Conservation (phyloP, 2,888 invertebrate species). For the Lasioglossum calceatum region DNA sequence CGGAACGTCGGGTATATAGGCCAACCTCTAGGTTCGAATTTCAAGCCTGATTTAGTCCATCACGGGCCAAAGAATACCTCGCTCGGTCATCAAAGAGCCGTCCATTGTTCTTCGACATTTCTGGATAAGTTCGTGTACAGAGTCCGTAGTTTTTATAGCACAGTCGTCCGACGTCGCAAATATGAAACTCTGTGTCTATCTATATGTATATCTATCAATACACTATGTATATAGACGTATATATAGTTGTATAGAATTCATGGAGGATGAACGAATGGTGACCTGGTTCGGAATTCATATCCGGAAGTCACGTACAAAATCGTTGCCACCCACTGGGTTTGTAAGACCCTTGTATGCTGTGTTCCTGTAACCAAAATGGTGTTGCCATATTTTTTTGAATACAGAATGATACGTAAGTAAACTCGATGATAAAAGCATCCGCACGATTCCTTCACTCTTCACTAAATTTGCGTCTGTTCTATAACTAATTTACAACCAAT, state of each 20-base stretch:
- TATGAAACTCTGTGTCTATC: neutral
- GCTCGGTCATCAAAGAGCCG: neutral
- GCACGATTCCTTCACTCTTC: neutral
- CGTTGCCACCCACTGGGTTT: conserved; percentile 3
- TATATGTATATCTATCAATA: neutral
- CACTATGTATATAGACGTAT: neutral
- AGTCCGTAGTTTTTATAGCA: neutral
- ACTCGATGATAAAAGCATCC: neutral
- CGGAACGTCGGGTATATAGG: neutral
- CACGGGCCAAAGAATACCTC: neutral
- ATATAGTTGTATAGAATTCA: conserved; percentile 6
- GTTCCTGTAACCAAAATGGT: neutral
- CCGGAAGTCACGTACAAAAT: conserved; percentile 19
- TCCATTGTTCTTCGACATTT: conserved; percentile 5
- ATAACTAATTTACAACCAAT: neutral
- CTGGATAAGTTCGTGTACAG: neutral
- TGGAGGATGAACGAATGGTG: conserved; percentile 19
- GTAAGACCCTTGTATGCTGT: conserved; percentile 3
- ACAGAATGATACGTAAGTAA: neutral
- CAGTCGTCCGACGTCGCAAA: neutral
- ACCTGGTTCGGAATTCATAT: conserved; percentile 14
- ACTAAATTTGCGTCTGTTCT: neutral
- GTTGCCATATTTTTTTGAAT: neutral
- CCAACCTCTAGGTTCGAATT: neutral
- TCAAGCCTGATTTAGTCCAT: neutral